Evolutionary conservation across 1,140 invertebrate species (phyloP).

Genomic region (Zaprionus lachaisei): DNA sequence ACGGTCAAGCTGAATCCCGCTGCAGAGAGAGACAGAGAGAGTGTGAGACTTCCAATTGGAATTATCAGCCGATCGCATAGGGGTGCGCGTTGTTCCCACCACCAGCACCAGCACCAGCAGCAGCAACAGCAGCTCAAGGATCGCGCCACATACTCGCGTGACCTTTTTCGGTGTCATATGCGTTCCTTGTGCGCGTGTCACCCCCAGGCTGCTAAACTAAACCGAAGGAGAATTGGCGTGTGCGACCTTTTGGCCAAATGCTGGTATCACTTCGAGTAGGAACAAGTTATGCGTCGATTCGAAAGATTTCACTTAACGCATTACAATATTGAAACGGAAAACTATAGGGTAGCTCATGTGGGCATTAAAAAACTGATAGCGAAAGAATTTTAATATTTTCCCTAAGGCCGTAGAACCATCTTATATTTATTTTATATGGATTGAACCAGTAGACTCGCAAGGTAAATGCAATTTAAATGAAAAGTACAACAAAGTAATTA

Average conservation of each 20-base stretch:
- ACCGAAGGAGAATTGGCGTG: conserved; percentile 39
- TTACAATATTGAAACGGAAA: conserved; percentile 22
- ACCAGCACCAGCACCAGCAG: conserved; percentile 11
- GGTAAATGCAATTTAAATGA: no score
- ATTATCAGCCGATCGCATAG: conserved; percentile 47
- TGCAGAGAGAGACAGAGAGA: conserved; percentile 1
- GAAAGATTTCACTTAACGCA: conserved; percentile 55
- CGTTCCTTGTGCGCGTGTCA: conserved; percentile 65
- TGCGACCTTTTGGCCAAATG: conserved; percentile 76
- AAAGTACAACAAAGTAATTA: no score
- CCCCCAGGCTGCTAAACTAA: conserved; percentile 29
- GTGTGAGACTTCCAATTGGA: conserved; percentile 51
- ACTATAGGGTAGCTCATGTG: neutral
- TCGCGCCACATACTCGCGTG: conserved; percentile 51
- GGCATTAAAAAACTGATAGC: neutral
- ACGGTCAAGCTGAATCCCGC: conserved; percentile 37
- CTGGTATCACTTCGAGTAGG: conserved; percentile 56
- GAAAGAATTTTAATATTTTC: neutral
- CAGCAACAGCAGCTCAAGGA: conserved; percentile 26
- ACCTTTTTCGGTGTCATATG: conserved; percentile 29
- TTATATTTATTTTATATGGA: no score
- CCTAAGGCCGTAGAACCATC: no score
- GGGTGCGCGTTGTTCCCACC: conserved; percentile 52
- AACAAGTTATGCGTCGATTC: conserved; percentile 40
- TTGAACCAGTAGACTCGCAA: no score